Evolutionary conservation across 1,140 invertebrate genomes (phyloP).

Genomic region (Cotesia chilonis): DNA sequence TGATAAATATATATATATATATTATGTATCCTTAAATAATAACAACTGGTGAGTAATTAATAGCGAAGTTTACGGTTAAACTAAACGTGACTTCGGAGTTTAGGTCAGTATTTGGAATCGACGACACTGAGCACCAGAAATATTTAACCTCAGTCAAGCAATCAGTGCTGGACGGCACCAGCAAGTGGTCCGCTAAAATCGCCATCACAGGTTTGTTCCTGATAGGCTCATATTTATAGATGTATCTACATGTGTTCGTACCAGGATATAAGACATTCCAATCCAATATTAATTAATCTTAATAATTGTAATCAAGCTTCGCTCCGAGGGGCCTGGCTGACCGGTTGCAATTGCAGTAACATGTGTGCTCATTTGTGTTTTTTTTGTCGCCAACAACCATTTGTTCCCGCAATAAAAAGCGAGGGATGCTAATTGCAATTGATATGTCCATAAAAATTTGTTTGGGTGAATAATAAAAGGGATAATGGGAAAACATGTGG

Average conservation of each 20-base stretch:
- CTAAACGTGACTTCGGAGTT: conserved; percentile 64
- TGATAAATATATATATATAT: background rate
- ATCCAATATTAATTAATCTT: too few relatives aligned
- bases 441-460: too few relatives aligned
- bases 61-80: conserved; percentile 38
- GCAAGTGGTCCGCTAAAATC: conserved; percentile 99
- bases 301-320: too few relatives aligned
- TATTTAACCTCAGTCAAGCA: conserved; percentile 99
- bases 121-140: conserved; percentile 91
- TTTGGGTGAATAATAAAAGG: too few relatives aligned
- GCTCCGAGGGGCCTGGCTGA: too few relatives aligned
- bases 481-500: too few relatives aligned
- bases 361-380: too few relatives aligned
- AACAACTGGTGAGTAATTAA: background rate
- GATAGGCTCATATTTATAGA: conserved; percentile 30
- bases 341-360: too few relatives aligned
- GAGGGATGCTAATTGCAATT: too few relatives aligned
- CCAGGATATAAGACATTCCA: background rate
- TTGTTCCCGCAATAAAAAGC: too few relatives aligned
- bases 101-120: conserved; percentile 94
- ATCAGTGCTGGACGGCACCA: conserved; percentile 98
- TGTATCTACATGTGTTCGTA: conserved; percentile 20
- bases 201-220: conserved; percentile 95
- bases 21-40: background rate
- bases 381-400: too few relatives aligned